Evolutionary conservation across 2,888 invertebrate genomes (phyloP).

Genomic region (Xanthorhoe spadicearia): DNA sequence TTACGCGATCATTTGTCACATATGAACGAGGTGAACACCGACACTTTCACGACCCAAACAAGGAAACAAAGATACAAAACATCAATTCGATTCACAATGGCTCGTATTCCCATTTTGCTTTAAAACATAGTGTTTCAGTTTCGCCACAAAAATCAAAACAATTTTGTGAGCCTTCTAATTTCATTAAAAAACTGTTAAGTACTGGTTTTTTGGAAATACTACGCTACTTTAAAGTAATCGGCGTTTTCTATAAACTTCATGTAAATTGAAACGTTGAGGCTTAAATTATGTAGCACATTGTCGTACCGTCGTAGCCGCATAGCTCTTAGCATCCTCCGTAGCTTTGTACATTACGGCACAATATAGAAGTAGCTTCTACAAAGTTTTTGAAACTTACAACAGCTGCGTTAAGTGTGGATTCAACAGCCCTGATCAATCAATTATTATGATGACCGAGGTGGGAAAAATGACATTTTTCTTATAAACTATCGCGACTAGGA

Average conservation of each 20-base stretch:
- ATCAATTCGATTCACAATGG: conserved; percentile 29
- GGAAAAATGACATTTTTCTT: too few relatives aligned
- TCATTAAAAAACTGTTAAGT: not conserved
- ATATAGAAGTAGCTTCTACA: not conserved
- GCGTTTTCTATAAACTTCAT: conserved; percentile 6
- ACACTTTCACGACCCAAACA: conserved; percentile 14
- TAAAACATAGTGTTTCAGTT: conserved; percentile 21
- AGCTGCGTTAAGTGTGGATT: not conserved
- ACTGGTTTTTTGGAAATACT: not conserved
- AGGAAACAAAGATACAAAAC: conserved; percentile 23
- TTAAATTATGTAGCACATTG: conserved; percentile 6
- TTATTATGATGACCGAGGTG: not conserved
- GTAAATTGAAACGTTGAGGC: conserved; percentile 13
- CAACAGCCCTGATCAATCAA: not conserved
- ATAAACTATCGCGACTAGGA: too few relatives aligned
- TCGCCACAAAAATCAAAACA: conserved; percentile 19
- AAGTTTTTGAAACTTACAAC: not conserved
- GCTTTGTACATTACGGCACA: not conserved
- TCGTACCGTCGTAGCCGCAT: conserved; percentile 22
- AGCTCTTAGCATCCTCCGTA: conserved; percentile 16
- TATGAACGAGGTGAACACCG: conserved; percentile 3
- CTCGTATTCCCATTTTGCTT: conserved; percentile 26
- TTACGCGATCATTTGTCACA: conserved; percentile 20
- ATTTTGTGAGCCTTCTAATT: not conserved
- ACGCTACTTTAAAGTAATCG: not conserved